Percentiles rank a stretch among this genome's conserved stretches.
phyloP scores from a whole-genome alignment of 2,113 vertebrate species.

The Seriola aureovittata region DNA sequence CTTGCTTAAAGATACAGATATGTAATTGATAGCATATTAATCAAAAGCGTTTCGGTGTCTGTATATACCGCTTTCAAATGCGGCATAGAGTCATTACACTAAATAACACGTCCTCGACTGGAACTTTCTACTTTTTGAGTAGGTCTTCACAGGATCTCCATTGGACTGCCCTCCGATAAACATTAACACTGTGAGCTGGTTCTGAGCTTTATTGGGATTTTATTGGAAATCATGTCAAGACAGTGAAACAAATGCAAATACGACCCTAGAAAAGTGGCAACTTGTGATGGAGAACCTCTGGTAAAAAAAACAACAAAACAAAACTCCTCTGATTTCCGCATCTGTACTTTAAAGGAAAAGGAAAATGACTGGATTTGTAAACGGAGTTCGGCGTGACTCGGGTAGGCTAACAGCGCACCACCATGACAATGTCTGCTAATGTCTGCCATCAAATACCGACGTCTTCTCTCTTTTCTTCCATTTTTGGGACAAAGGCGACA shows the following conservation, averaged over 20 bases:
- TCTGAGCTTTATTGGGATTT: background rate
- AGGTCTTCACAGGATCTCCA: accelerated
- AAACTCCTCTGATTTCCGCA: accelerated
- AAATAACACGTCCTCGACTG: accelerated
- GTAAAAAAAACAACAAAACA: no score
- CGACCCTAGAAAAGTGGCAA: accelerated
- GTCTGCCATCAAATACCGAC: background rate
- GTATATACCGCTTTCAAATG: background rate
- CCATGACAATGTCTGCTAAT: background rate
- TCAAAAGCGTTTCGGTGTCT: background rate
- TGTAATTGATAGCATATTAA: accelerated
- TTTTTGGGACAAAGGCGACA: background rate
- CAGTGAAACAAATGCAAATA: background rate
- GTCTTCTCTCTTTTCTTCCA: background rate
- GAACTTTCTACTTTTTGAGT: background rate
- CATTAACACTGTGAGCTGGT: accelerated
- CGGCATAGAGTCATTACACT: background rate
- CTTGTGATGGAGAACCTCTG: accelerated
- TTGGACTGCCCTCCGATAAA: accelerated
- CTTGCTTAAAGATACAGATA: accelerated
- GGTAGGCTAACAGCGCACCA: background rate
- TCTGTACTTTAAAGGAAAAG: accelerated
- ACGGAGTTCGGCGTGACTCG: background rate
- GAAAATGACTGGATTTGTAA: background rate
- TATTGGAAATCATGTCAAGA: background rate